These are phyloP conservation scores for Chrysolina oricalcia DNA, from an alignment of 2,888 invertebrate genomes.

Conservation along the genomic window DNA sequence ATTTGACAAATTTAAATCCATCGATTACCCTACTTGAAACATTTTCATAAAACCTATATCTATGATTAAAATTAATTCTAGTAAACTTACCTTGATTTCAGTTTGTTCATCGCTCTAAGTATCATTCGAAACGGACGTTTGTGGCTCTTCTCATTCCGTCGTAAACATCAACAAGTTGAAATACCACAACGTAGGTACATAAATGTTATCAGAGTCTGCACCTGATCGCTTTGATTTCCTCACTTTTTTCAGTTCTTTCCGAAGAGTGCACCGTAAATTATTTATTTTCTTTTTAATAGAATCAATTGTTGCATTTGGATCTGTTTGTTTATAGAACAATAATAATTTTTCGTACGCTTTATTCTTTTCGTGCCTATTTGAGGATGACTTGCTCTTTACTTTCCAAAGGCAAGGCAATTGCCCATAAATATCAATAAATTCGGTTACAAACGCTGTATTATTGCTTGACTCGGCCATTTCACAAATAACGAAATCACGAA, in stretches of 20 bases:
- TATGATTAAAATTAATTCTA: conserved; percentile 20
- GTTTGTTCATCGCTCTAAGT: conserved; percentile 15
- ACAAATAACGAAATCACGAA: too few species aligned
- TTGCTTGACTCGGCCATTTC: too few species aligned
- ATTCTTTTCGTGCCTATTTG: too few species aligned
- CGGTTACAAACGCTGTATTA: too few species aligned
- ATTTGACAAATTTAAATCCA: conserved; percentile 27
- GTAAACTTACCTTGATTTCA: conserved; percentile 31
- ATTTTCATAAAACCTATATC: conserved; percentile 27
- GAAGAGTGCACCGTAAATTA: conserved; percentile 36
- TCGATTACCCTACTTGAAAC: conserved; percentile 21
- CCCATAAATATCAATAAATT: too few species aligned
- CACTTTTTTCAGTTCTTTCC: conserved; percentile 31
- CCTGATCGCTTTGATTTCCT: conserved; percentile 28
- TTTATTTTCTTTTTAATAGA: conserved; percentile 40
- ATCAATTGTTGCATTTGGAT: too few species aligned
- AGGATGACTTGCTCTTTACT: too few species aligned
- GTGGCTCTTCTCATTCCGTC: conserved; percentile 28
- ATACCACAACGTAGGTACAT: conserved; percentile 40
- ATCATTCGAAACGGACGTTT: too few species aligned
- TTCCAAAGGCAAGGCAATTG: too few species aligned
- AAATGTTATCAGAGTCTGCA: conserved; percentile 31
- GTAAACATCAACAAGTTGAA: conserved; percentile 36
- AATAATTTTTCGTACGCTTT: too few species aligned
- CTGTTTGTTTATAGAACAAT: too few species aligned